Conservation (phyloP, 2,113 vertebrate species). For the Lepus americanus region DNA sequence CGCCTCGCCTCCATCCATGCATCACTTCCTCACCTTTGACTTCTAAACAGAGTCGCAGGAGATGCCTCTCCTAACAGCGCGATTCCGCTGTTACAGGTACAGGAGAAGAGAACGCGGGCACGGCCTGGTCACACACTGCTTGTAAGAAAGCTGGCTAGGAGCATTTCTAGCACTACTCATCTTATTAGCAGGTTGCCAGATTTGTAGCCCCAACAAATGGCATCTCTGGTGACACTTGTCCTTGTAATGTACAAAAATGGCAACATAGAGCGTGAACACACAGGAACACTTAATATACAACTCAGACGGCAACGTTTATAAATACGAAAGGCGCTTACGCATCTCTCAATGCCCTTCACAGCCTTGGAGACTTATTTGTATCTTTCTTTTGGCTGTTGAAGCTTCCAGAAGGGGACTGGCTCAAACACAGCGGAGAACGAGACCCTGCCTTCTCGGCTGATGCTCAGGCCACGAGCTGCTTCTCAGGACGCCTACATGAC, state of each 20-base stretch:
- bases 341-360: conserved; percentile 63
- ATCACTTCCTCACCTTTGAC: background rate
- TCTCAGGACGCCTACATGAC: conserved; percentile 15
- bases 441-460: no score
- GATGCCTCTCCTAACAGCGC: background rate
- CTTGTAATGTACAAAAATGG: conserved; percentile 70
- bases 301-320: conserved; percentile 74
- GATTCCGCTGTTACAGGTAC: no score
- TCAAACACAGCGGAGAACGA: background rate
- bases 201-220: conserved; percentile 12
- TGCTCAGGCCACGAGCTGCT: background rate
- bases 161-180: conserved; percentile 46
- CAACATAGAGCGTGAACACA: conserved; percentile 68
- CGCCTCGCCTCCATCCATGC: background rate
- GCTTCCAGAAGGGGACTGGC: conserved; percentile 53
- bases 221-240: conserved; percentile 65
- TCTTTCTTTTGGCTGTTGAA: conserved; percentile 45
- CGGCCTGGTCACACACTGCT: no score
- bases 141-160: background rate
- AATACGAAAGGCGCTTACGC: conserved; percentile 70
- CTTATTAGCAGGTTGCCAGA: conserved; percentile 48
- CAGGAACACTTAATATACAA: background rate
- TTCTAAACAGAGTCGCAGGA: conserved; percentile 11
- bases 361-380: conserved; percentile 28
- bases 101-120: no score